Conservation (phyloP, 2,113 vertebrate genomes). For the Athene cunicularia region DNA sequence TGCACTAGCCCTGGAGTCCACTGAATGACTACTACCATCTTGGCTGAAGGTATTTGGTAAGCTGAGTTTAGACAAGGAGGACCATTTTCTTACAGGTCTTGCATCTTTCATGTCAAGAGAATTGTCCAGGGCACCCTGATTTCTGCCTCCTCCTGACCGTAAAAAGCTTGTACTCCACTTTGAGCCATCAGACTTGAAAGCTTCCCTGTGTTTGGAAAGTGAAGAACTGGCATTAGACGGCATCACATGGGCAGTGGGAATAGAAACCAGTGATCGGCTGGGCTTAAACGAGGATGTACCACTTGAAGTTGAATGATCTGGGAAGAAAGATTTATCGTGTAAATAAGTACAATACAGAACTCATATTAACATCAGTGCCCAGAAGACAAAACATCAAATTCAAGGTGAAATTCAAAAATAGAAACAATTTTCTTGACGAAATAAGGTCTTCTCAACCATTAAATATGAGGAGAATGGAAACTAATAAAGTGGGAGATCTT, state of each 20-base stretch:
- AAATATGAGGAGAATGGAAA: not conserved
- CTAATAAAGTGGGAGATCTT: not conserved
- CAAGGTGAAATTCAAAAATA: not conserved
- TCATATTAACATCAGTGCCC: not conserved
- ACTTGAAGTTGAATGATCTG: conserved; percentile 92
- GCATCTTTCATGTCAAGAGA: conserved; percentile 87
- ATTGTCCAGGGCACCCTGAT: conserved; percentile 60
- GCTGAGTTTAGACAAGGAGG: conserved; percentile 87
- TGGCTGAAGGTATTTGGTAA: conserved; percentile 69
- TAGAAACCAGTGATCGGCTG: conserved; percentile 77
- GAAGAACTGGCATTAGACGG: conserved; percentile 81
- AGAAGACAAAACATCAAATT: not conserved
- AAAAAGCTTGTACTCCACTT: conserved; percentile 79
- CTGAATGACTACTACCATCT: conserved; percentile 19
- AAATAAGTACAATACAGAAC: not conserved
- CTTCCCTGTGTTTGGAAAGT: conserved; percentile 74
- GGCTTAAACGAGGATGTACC: conserved; percentile 85
- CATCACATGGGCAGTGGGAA: conserved; percentile 88
- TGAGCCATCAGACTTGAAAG: conserved; percentile 64
- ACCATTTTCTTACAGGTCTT: conserved; percentile 88
- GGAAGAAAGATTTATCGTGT: not conserved
- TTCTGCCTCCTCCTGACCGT: conserved; percentile 67
- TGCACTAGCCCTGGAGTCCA: conserved; percentile 68
- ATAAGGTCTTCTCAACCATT: not conserved
- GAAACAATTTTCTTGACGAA: not conserved